phyloP scores from a whole-genome alignment of 2,888 invertebrate genomes.

The Eumacrocentrus americanus region DNA sequence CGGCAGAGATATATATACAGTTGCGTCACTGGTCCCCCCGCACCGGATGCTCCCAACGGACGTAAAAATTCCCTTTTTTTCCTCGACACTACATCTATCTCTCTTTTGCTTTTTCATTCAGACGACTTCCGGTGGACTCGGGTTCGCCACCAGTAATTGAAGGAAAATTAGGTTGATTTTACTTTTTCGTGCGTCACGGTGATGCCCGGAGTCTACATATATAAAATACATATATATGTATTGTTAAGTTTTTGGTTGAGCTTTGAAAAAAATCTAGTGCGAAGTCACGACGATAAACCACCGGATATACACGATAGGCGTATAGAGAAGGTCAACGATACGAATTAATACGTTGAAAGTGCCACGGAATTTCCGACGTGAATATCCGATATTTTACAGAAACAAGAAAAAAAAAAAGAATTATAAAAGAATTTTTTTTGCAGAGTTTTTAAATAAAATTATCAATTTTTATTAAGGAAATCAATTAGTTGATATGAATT shows the following conservation, averaged over 20 bases:
- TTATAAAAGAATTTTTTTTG: no score
- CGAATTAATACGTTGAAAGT: background rate
- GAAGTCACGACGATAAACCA: background rate
- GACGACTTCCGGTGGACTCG: slow-evolving; percentile 42
- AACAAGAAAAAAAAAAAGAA: slow-evolving; percentile 16
- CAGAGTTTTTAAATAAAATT: background rate
- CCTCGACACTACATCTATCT: slow-evolving; percentile 23
- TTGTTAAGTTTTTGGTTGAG: no score
- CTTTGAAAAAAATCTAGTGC: slow-evolving; percentile 3
- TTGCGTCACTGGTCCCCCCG: slow-evolving; percentile 39
- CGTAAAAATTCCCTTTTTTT: slow-evolving; percentile 45
- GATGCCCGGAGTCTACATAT: background rate
- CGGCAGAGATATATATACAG: slow-evolving; percentile 8
- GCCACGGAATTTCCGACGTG: background rate
- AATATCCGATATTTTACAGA: background rate
- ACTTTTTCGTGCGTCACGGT: slow-evolving; percentile 29
- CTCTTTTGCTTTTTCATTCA: slow-evolving; percentile 33
- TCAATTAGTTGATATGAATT: no score
- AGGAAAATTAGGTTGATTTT: slow-evolving; percentile 45
- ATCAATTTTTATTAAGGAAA: background rate
- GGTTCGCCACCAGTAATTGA: slow-evolving; percentile 41
- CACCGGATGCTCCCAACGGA: slow-evolving; percentile 53
- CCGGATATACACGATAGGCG: slow-evolving; percentile 3
- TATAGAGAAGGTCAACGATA: slow-evolving; percentile 1
- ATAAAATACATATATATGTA: background rate